phyloP scores from a whole-genome alignment of 2,113 vertebrate genomes.

The Martes martes region DNA sequence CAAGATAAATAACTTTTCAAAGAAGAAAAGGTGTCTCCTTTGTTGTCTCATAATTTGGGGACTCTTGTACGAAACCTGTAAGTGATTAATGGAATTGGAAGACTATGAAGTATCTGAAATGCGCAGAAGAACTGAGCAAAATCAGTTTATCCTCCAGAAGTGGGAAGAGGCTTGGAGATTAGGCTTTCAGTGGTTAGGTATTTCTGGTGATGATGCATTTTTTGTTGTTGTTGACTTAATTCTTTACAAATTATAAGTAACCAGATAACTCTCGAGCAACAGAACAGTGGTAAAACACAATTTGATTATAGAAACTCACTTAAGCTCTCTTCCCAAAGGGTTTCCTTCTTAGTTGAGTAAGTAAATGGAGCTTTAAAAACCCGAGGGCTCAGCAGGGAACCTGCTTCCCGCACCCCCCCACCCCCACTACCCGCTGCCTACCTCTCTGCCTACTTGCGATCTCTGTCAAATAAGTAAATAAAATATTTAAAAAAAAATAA shows the following conservation, averaged over 20 bases:
- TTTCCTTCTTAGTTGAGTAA: neutral
- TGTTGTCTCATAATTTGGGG: neutral
- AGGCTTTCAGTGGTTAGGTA: neutral
- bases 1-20: neutral
- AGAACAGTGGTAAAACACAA: constrained; percentile 8
- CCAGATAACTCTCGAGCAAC: constrained; percentile 19
- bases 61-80: neutral
- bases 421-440: no score
- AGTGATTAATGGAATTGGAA: neutral
- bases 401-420: no score
- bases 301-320: neutral
- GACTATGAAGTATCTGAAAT: neutral
- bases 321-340: neutral
- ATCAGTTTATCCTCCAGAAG: neutral
- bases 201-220: neutral
- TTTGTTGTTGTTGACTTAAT: constrained; percentile 7
- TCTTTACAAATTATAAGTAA: constrained; percentile 38
- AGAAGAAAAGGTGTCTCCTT: neutral
- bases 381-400: neutral
- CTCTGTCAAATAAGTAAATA: no score
- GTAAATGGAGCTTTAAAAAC: neutral
- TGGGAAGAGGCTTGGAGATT: neutral
- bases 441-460: no score
- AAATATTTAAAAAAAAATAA: neutral
- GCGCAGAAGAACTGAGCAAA: neutral